A percentile compares a stretch with the other conserved stretches of the same genome.
Evolutionary conservation across 2,888 invertebrate species (phyloP).

Genomic region (Gastracanthus pulcherrimus): DNA sequence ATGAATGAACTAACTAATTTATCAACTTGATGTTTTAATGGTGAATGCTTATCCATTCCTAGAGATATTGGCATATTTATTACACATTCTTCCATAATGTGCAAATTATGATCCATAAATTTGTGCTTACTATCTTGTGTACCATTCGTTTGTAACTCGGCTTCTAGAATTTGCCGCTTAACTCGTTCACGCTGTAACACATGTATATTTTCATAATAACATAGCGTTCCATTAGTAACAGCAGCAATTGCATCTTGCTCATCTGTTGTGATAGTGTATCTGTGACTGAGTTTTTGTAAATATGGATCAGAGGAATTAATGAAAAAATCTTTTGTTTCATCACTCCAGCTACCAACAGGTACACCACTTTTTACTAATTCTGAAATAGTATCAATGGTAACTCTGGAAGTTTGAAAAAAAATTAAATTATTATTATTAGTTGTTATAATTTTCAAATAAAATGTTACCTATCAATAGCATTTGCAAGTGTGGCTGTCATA

Average conservation of each 20-base stretch:
- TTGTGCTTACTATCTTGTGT: slow-evolving; percentile 52
- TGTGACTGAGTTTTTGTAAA: slow-evolving; percentile 83
- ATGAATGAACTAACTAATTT: slow-evolving; percentile 76
- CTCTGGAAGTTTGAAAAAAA: slow-evolving; percentile 76
- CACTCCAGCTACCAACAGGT: slow-evolving; percentile 86
- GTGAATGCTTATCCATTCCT: slow-evolving; percentile 90
- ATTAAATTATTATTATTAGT: neutral
- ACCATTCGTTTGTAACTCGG: slow-evolving; percentile 68
- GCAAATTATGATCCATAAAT: slow-evolving; percentile 80
- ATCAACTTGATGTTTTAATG: slow-evolving; percentile 85
- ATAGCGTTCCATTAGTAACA: slow-evolving; percentile 85
- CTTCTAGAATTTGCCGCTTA: slow-evolving; percentile 78
- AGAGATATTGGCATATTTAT: slow-evolving; percentile 90
- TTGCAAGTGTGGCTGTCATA: slow-evolving; percentile 90
- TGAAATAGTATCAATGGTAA: slow-evolving; percentile 88
- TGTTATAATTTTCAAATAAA: neutral
- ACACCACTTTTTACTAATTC: slow-evolving; percentile 84
- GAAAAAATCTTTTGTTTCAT: slow-evolving; percentile 85
- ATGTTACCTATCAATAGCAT: slow-evolving; percentile 84
- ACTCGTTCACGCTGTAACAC: slow-evolving; percentile 84
- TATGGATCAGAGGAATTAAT: slow-evolving; percentile 83
- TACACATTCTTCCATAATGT: slow-evolving; percentile 90
- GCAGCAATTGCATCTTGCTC: slow-evolving; percentile 83
- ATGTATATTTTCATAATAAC: slow-evolving; percentile 89
- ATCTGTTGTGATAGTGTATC: slow-evolving; percentile 82